phyloP scores from a whole-genome alignment of 2,888 invertebrate species.

The Heliconius erato region DNA sequence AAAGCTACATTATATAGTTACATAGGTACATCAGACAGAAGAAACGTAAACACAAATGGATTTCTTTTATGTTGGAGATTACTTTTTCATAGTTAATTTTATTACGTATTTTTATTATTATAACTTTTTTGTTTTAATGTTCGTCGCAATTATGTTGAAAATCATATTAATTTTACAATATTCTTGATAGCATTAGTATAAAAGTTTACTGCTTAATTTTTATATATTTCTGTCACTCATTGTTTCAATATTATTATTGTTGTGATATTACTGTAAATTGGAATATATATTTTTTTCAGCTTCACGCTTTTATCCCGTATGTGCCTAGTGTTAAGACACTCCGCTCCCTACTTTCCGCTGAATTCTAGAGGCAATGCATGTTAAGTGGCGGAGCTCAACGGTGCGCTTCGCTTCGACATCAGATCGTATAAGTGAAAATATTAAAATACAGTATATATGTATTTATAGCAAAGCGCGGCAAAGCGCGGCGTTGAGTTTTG shows the following conservation, averaged over 20 bases:
- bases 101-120: background rate
- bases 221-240: background rate
- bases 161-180: background rate
- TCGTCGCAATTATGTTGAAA: background rate
- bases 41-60: background rate
- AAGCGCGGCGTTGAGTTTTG: too few relatives aligned
- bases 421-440: too few relatives aligned
- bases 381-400: too few relatives aligned
- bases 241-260: background rate
- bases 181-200: too few relatives aligned
- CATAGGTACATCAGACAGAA: background rate
- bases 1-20: background rate
- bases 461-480: too few relatives aligned
- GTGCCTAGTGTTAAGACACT: too few relatives aligned
- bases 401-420: too few relatives aligned
- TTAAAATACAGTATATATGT: too few relatives aligned
- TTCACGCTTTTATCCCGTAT: too few relatives aligned
- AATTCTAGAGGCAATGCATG: too few relatives aligned
- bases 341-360: too few relatives aligned
- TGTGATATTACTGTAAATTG: background rate
- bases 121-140: constrained; percentile 1
- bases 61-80: background rate
- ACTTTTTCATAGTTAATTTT: background rate
- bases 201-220: background rate
- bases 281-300: too few relatives aligned